phyloP scores from a whole-genome alignment of 30 jellyfish, hydroid and myxozoan genomes.

The Phacellophora camtschatica region DNA sequence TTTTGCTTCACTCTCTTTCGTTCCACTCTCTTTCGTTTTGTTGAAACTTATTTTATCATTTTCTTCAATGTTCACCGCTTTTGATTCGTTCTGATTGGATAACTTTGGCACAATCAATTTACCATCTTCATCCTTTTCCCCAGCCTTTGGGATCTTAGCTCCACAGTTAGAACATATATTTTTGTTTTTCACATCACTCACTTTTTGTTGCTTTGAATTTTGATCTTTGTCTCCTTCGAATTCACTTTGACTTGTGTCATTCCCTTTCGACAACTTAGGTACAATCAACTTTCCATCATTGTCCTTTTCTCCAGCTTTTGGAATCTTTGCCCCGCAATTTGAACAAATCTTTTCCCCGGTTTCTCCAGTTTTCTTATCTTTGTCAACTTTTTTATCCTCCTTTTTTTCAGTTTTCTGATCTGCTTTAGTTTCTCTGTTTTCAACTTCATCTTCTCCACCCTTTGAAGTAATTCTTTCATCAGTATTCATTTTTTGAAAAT shows the following conservation, averaged over 20 bases:
- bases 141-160: constrained; percentile 21
- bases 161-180: constrained; percentile 17
- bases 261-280: constrained; percentile 9
- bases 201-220: neutral
- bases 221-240: neutral
- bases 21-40: too few relatives aligned
- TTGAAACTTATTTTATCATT: too few relatives aligned
- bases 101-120: constrained; percentile 33
- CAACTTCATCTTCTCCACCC: neutral
- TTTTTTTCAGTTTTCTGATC: neutral
- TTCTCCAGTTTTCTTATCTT: neutral
- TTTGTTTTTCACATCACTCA: neutral
- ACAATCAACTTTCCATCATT: constrained; percentile 21
- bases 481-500: too few relatives aligned
- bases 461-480: neutral
- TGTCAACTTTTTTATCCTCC: neutral
- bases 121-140: constrained; percentile 37
- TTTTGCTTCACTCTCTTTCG: too few relatives aligned
- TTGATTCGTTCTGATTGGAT: neutral
- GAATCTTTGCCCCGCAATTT: constrained; percentile 9
- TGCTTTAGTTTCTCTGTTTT: neutral
- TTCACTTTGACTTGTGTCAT: neutral
- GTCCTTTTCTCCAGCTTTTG: constrained; percentile 17
- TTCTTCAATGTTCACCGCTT: too few relatives aligned
- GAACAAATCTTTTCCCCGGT: neutral